Conservation (phyloP, 2,113 vertebrate genomes). For the Otocyon megalotis region DNA sequence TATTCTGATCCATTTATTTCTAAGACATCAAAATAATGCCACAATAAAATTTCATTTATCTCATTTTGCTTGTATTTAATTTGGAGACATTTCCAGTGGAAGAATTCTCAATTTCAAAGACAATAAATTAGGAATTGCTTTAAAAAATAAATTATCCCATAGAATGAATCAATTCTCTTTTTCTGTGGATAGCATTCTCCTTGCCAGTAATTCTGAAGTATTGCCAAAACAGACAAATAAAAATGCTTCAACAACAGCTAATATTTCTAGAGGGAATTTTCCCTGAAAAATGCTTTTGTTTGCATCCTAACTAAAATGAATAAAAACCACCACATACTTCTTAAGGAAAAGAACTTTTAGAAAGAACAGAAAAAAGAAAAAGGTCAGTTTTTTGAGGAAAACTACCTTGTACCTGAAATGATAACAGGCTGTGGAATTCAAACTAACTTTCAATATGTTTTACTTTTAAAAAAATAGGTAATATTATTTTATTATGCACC, state of each 20-base stretch:
- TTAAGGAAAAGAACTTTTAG: neutral
- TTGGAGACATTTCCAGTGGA: constrained; percentile 63
- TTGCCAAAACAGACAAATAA: constrained; percentile 53
- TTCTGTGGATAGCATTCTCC: neutral
- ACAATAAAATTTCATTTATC: constrained; percentile 28
- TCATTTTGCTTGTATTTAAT: constrained; percentile 58
- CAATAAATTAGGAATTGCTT: constrained; percentile 10
- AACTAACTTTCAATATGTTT: neutral
- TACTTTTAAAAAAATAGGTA: neutral
- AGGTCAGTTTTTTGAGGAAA: neutral
- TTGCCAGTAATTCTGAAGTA: constrained; percentile 63
- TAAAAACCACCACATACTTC: neutral
- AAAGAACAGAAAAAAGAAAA: neutral
- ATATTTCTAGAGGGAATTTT: constrained; percentile 50
- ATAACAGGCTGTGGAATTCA: neutral
- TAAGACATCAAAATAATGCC: constrained; percentile 57
- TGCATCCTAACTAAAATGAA: constrained; percentile 59
- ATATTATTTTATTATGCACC: constrained; percentile 23
- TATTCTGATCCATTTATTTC: neutral
- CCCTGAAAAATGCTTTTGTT: constrained; percentile 4
- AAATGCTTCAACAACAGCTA: constrained; percentile 43
- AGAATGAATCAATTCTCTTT: neutral
- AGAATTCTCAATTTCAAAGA: constrained; percentile 62
- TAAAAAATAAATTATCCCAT: neutral
- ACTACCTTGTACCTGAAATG: neutral